Evolutionary conservation across 2,113 vertebrate species (phyloP), one percentile per base, ranked within the genome.

Genomic region (Nesogale talazaci): DNA sequence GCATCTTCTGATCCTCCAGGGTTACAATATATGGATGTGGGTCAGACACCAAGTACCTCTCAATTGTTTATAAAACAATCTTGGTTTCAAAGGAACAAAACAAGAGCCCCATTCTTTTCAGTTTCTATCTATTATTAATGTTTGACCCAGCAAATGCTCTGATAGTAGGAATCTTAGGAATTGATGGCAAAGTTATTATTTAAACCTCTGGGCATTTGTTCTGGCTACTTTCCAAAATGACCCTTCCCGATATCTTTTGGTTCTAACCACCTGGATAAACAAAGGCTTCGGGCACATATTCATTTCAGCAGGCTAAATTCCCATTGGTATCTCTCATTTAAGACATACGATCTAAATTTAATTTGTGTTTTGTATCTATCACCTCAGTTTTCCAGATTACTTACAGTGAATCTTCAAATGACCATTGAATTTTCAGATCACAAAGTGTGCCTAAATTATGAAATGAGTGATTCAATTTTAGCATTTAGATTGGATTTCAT

Each of bases 231-330:
- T 86, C 85, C 90, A 90, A 83, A 79, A 76, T 86, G 93, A 78
- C 72, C 78, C 93, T 94, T 85, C 88, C 88, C 88, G n/a, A 31
- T 46, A 17, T 95, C 82, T 79, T 78, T 40, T 92, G 69, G 27
- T 76, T 83, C 40, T 80, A 86, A 76, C 84, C 95, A 97, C 95
- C 95, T 96, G 93, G 59, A 72, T 94, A 94, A 97, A 96, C 88
- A 96, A 93, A 93, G 59, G 59, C 59, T 92, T 61, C 65, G 87
- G 59, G 52, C 31, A 61, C 36, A 70, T 27, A 61, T 31, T 85
- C 11, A 4, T 86, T 75, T 79, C 31, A 80, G 40, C 20, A 65
- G 59, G 38, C 46, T 34, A 83, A 69, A 12, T 88, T 92, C 25
- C 72, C 75, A 19, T 56, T 95, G 34, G 92, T 87, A 27, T 74